Evolutionary conservation across 2,888 invertebrate genomes (phyloP).

Genomic region (Cryptocheilus praepositus): DNA sequence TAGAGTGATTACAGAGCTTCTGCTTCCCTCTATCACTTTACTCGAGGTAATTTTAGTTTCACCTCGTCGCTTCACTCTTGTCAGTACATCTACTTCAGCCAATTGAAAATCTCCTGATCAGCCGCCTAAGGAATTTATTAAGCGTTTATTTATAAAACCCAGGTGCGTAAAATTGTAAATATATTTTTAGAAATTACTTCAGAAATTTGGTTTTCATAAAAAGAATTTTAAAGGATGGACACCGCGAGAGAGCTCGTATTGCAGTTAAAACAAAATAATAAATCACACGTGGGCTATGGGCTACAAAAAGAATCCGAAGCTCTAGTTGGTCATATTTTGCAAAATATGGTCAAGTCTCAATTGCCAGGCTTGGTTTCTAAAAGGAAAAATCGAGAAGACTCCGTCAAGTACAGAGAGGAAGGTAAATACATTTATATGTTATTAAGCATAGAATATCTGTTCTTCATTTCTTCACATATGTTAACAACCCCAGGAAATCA

Average conservation of each 20-base stretch:
- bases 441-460: too few species aligned
- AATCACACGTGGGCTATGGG: constrained; percentile 67
- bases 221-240: constrained; percentile 59
- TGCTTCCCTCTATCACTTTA: constrained; percentile 51
- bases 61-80: constrained; percentile 66
- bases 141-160: background rate
- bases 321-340: constrained; percentile 66
- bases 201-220: background rate
- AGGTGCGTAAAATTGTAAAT: background rate
- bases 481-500: constrained; percentile 62
- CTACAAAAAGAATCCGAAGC: constrained; percentile 70
- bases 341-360: constrained; percentile 67
- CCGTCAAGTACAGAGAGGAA: constrained; percentile 66
- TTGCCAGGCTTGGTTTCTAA: constrained; percentile 63
- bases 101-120: constrained; percentile 54
- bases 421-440: constrained; percentile 52
- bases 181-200: background rate
- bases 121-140: constrained; percentile 20
- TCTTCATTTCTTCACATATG: background rate
- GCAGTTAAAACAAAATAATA: constrained; percentile 62
- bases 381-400: constrained; percentile 65
- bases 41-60: constrained; percentile 72
- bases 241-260: constrained; percentile 64
- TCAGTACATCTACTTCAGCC: constrained; percentile 61
- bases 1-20: constrained; percentile 22